Base-by-base conservation (phyloP, 2,797 vertebrate species). In the Anisognathus igniventris region DNA sequence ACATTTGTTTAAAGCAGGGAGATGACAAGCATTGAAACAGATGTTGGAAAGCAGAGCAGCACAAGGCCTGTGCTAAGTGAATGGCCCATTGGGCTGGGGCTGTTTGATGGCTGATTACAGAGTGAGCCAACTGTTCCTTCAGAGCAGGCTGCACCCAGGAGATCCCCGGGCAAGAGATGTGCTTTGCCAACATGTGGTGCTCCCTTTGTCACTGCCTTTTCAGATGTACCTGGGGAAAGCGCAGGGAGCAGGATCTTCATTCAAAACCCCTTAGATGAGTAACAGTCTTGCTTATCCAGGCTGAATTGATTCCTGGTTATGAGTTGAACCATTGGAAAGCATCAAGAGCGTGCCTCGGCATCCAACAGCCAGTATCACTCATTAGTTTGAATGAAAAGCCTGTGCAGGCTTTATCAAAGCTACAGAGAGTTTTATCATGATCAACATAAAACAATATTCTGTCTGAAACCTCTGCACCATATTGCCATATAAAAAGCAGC, bases 11-110 rank as follows among this genome's bases (percentile, higher is more conserved):
- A 95, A 94, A 95, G 93, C 90, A 44, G 93, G 83, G 93, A 94
- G 92, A 96, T 96, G 96, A 96, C 96, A 96, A 88, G 94, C 95
- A 64, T 39, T 78, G 95, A 96, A 96, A 93, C 96, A 96, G 96
- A 95, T 96, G 96, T 93, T 95, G 96, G 90, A 94, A 95, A 95
- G 44, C 94, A 89, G 70, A 95, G 94, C 96, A 77, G 94, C 92
- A 82, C 85, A 90, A 94, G 94, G 93, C 80, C 77, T 60, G 88
- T 40, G 77, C 88, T 45, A 15, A 79, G 93, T 62, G 90, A 95
- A 22, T 28, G 2, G 80, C 95, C 96, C 88, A 27, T 84, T 3
- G 93, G 92, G 95, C 47, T n/a, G 17, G 90, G 47, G 93, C 90
- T 90, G 83, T 94, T 92, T 94, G 93, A 95, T 93, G 94, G 94